Conservation (phyloP, 2,888 invertebrate genomes). For the Nomada hirtipes region DNA sequence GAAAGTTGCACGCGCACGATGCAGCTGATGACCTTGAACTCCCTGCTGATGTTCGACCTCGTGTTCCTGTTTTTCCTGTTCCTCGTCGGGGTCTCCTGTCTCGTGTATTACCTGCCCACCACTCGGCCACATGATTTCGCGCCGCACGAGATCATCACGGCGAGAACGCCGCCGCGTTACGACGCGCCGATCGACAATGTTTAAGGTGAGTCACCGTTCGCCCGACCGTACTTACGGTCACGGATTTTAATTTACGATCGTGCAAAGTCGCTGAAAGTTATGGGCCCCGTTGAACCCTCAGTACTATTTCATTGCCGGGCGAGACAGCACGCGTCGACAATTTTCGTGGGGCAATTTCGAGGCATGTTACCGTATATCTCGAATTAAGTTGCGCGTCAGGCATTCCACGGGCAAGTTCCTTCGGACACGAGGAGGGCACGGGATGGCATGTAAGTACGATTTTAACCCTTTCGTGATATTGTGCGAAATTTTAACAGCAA, state of each 20-base stretch:
- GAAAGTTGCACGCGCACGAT: constrained; percentile 85
- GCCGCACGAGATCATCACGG: constrained; percentile 81
- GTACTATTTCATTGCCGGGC: too few relatives aligned
- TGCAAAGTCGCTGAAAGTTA: neutral
- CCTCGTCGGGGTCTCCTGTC: constrained; percentile 92
- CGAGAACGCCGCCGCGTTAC: constrained; percentile 77
- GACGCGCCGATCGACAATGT: constrained; percentile 83
- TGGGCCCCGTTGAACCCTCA: neutral
- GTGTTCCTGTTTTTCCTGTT: constrained; percentile 95
- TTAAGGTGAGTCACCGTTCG: constrained; percentile 77
- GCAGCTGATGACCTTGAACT: constrained; percentile 94
- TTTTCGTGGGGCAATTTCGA: too few relatives aligned
- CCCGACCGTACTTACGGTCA: too few relatives aligned
- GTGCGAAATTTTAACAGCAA: too few relatives aligned
- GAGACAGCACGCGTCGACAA: too few relatives aligned
- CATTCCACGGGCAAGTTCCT: too few relatives aligned
- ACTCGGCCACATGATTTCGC: constrained; percentile 84
- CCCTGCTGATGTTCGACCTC: constrained; percentile 94
- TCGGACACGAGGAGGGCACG: too few relatives aligned
- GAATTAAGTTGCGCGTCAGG: too few relatives aligned
- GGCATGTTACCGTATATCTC: too few relatives aligned
- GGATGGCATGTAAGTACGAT: too few relatives aligned
- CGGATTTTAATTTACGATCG: neutral
- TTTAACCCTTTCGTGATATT: too few relatives aligned
- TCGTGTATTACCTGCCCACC: constrained; percentile 93